These are phyloP conservation scores for Gallinago paraguaiae DNA, from an alignment of 2,113 vertebrate genomes.

Conservation along the genomic window DNA sequence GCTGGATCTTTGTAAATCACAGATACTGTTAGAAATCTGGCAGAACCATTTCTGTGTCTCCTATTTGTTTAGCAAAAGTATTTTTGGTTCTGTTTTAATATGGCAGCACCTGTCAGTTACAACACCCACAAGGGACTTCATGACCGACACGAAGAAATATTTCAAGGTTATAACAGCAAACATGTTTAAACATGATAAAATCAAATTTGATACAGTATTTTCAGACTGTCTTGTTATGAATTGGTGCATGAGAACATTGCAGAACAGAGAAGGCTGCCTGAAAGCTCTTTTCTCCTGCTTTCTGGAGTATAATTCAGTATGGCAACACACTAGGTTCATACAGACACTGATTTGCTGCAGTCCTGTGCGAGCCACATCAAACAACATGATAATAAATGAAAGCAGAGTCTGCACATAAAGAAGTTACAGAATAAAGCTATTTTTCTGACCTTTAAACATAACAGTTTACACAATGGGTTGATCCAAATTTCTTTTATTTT, in stretches of 20 bases:
- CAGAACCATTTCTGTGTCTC: background rate
- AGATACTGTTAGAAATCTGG: background rate
- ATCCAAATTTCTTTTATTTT: background rate
- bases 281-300: background rate
- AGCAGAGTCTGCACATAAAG: background rate
- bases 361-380: background rate
- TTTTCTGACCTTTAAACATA: background rate
- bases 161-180: background rate
- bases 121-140: background rate
- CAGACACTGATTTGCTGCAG: background rate
- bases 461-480: accelerated
- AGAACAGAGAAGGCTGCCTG: background rate
- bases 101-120: background rate
- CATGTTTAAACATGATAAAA: background rate
- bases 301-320: background rate
- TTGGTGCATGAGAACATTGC: background rate
- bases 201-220: background rate
- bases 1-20: background rate
- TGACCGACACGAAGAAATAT: accelerated
- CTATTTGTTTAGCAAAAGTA: background rate
- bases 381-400: background rate
- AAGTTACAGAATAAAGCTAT: background rate
- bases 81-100: background rate
- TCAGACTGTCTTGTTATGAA: background rate
- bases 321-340: background rate